Evolutionary conservation across 2,113 vertebrate genomes (phyloP), one percentile per base, ranked within the genome.

Genomic region (Noturus placidus): DNA sequence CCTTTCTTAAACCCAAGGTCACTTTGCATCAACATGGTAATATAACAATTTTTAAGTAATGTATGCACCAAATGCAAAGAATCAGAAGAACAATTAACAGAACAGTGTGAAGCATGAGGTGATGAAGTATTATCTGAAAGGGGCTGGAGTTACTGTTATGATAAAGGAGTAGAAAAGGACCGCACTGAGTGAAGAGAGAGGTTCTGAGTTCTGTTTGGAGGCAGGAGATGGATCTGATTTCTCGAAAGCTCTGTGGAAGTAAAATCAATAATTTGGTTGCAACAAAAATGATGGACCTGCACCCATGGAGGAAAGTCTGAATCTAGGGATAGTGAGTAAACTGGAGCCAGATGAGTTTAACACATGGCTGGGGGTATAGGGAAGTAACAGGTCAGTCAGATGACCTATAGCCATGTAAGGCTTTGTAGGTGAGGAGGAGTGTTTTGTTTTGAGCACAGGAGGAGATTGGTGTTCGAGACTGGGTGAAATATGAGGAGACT

Each of bases 361-460:
- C 11, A 38, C 35, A 42, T 7, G 25, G 52, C 35, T 63, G 57
- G 33, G 54, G 80, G 33, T 38, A 38, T 10, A 7, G 5, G 20
- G 80, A 63, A 82, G 57, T 82, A 82, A 8, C 9, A 27, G 33
- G 42, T 82, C 35, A 82, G 35, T 35, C 54, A 61, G 52, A 59
- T 81, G 38, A 80, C 52, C 50, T 10, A 57, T 54, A 79, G 25
- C 2, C 77, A 19, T 52, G 5, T 19, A 80, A 80, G 50, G 14
- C 78, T 80, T 80, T 57, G 78, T 57, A 35, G 78, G 78, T 80
- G 52, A 80, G 52, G 35, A 57, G n/a, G 78, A 80, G 50, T 57
- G 52, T 80, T 80, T 80, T 80, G 17, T 80, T 35, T 33, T 80
- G 52, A 80, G 57, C 56, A 57, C 3, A 0, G 19, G 5, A 57